Conservation (phyloP, 2,113 vertebrate species). For the Cebidichthys violaceus region DNA sequence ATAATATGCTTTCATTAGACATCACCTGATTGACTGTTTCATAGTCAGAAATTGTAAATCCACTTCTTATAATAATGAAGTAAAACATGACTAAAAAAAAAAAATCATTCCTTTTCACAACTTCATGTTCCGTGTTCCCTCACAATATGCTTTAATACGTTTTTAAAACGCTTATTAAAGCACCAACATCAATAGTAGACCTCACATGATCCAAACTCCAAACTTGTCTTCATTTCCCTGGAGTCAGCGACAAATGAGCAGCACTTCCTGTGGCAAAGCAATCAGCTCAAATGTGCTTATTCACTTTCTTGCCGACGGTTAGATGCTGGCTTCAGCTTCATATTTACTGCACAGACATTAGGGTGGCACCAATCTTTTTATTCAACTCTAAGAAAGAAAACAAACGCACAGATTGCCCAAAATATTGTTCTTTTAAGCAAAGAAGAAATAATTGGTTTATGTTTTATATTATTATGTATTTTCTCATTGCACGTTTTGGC, state of each 20-base stretch:
- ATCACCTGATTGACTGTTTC: not conserved
- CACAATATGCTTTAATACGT: not conserved
- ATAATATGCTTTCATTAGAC: not conserved
- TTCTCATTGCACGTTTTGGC: no score
- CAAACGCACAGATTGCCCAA: no score
- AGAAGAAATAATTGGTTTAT: no score
- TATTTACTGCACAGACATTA: no score
- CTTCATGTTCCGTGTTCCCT: not conserved
- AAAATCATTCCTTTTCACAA: not conserved
- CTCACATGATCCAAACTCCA: not conserved
- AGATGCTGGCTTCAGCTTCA: no score
- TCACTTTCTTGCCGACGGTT: no score
- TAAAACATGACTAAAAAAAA: not conserved
- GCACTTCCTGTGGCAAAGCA: no score
- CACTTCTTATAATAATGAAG: not conserved
- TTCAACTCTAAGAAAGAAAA: no score
- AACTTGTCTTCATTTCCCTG: not conserved
- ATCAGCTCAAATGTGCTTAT: no score
- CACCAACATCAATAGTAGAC: not conserved
- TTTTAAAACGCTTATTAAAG: not conserved
- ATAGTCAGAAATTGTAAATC: not conserved
- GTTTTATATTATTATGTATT: no score
- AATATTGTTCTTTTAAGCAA: no score
- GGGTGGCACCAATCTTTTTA: no score
- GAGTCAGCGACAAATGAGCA: not conserved